These are phyloP conservation scores for Metopolophium dirhodum DNA, from an alignment of 1,140 invertebrate species.

Conservation along the genomic window DNA sequence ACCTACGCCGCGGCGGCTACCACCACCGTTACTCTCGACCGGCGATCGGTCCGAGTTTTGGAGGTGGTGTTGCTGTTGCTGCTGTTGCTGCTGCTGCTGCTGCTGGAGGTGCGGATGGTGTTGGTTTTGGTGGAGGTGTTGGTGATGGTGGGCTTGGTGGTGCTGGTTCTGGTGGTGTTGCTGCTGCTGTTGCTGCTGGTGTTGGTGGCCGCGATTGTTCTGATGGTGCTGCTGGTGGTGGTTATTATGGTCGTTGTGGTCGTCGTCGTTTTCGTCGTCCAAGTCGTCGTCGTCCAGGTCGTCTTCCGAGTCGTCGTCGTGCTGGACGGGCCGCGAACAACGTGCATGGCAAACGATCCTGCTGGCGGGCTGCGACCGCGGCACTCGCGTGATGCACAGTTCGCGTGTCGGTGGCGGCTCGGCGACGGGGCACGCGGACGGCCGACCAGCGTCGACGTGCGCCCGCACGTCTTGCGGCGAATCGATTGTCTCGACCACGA, in stretches of 20 bases:
- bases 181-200: not conserved
- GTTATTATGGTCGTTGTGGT: conserved; percentile 1
- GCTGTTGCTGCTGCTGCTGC: not conserved
- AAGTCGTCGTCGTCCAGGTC: conserved; percentile 18
- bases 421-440: conserved; percentile 30
- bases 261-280: conserved; percentile 14
- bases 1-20: not conserved
- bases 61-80: not conserved
- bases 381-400: conserved; percentile 55
- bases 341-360: conserved; percentile 48
- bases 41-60: conserved; percentile 12
- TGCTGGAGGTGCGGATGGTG: not conserved
- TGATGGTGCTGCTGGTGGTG: not conserved
- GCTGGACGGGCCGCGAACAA: conserved; percentile 20
- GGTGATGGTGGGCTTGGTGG: not conserved
- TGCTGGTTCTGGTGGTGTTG: conserved; percentile 1
- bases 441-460: conserved; percentile 30
- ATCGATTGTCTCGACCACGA: conserved; percentile 50
- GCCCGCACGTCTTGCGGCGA: conserved; percentile 12
- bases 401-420: conserved; percentile 41
- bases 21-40: conserved; percentile 4
- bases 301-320: conserved; percentile 20
- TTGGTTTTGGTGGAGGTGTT: not conserved
- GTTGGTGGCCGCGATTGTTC: not conserved
- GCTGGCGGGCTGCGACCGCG: conserved; percentile 36